Conservation (phyloP, 2,888 invertebrate genomes). For the Drosophila lutescens region DNA sequence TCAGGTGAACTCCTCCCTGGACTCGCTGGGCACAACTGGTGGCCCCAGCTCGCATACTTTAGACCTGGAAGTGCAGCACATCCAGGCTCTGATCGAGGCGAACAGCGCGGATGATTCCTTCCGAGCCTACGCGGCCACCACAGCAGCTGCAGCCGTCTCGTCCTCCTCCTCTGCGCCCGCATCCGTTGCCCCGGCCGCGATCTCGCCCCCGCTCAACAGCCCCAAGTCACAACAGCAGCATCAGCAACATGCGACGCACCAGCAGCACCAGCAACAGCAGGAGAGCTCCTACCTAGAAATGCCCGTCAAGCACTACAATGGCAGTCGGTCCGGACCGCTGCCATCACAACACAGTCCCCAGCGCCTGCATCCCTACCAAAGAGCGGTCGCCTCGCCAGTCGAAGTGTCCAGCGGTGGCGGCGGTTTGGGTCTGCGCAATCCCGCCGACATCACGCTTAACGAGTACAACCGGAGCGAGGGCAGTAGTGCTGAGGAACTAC, state of each 20-base stretch:
- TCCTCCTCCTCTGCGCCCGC: constrained; percentile 32
- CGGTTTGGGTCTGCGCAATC: constrained; percentile 73
- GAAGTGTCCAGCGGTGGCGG: constrained; percentile 40
- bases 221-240: constrained; percentile 59
- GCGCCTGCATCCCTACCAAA: constrained; percentile 72
- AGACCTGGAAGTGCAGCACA: constrained; percentile 72
- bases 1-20: constrained; percentile 81
- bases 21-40: constrained; percentile 73
- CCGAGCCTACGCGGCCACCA: constrained; percentile 51
- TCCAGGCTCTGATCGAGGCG: constrained; percentile 70
- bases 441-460: constrained; percentile 83
- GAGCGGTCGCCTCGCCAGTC: constrained; percentile 58
- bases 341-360: constrained; percentile 61
- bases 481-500: constrained; percentile 76
- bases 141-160: constrained; percentile 39
- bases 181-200: constrained; percentile 48
- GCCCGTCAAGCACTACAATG: constrained; percentile 54
- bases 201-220: constrained; percentile 66
- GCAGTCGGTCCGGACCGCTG: constrained; percentile 63
- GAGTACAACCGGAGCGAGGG: constrained; percentile 82
- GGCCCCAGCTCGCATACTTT: constrained; percentile 58
- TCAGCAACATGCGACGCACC: constrained; percentile 23
- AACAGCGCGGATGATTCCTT: constrained; percentile 64
- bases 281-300: constrained; percentile 45
- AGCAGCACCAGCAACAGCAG: constrained; percentile 49